Base-by-base conservation (phyloP, 2,113 vertebrate genomes). In the Rhizomys pruinosus region DNA sequence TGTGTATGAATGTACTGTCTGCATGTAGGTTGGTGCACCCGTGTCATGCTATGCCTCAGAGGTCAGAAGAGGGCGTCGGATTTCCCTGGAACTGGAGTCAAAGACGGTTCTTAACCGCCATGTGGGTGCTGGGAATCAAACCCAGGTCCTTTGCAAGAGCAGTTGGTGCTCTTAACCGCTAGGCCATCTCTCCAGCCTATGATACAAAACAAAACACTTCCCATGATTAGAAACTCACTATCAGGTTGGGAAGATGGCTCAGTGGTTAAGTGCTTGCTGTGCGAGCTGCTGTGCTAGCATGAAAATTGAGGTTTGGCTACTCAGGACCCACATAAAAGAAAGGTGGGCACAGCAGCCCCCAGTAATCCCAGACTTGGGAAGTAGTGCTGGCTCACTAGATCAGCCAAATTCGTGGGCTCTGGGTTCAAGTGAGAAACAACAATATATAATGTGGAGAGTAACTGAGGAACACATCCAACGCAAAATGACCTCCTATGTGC, bases 181-280 rank as follows among this genome's bases (percentile, higher is more conserved):
- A n/a, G n/a, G n/a, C n/a, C n/a, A n/a, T n/a, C n/a, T n/a, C n/a
- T n/a, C n/a, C n/a, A n/a, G n/a, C n/a, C n/a, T n/a, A n/a, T 77
- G 64, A 37, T 29, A 89, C 27, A 59, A 74, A 61, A 72, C 29
- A 82, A 84, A 63, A 73, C n/a, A 90, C 64, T 73, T 85, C 72
- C 32, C 37, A 93, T 68, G 59, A 74, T 39, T 72, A 87, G 44
- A 37, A 94, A 80, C 76, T 87, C 39, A 66, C 52, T 77, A 44
- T 47, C 32, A 11, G 27, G 61, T 39, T 66, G 39, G 16, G 39
- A 61, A 44, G 29, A 22, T 22, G 16, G 80, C 80, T 82, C 59
- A 1, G 0, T 64, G 79, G 59, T 37, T 82, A 32, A 82, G 59
- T 64, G 37, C 9, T 37, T 64, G 59, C 39, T 64, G 39, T 6